Evolutionary conservation across 2,113 vertebrate species (phyloP).

Genomic region (Nibea albiflora): DNA sequence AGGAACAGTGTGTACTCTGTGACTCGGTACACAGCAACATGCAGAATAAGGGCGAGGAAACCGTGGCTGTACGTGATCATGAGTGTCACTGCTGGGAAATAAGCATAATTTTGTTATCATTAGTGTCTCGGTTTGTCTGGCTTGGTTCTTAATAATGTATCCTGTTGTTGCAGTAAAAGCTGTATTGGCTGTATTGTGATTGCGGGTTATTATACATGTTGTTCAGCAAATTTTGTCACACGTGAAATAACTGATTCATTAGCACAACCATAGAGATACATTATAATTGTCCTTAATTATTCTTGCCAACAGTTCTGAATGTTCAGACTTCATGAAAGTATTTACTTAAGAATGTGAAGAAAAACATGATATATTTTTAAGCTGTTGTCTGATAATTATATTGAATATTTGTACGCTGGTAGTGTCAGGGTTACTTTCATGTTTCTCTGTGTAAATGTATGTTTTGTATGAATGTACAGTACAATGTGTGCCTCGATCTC

Average conservation of each 20-base stretch:
- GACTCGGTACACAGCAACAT: constrained; percentile 9
- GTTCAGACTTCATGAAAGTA: constrained; percentile 79
- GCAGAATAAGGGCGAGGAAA: neutral
- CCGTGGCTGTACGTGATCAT: neutral
- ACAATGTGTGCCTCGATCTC: constrained; percentile 61
- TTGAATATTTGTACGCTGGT: constrained; percentile 30
- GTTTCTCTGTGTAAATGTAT: constrained; percentile 47
- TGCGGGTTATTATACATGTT: neutral
- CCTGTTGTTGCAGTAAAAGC: neutral
- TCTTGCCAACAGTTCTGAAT: constrained; percentile 61
- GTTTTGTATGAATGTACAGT: constrained; percentile 68
- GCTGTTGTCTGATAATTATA: neutral
- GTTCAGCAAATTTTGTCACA: neutral
- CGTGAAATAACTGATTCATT: neutral
- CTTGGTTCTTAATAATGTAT: neutral
- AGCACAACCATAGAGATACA: neutral
- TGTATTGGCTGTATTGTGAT: neutral
- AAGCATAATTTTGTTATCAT: neutral
- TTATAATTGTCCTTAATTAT: constrained; percentile 20
- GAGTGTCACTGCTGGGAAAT: neutral
- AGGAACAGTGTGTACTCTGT: neutral
- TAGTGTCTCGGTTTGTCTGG: neutral
- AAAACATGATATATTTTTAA: constrained; percentile 20
- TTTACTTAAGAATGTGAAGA: constrained; percentile 69
- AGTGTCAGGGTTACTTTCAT: constrained; percentile 14